Percentiles rank a stretch among this genome's conserved stretches.
Evolutionary conservation across 2,113 vertebrate species (phyloP).

Genomic region (Atlantisia rogersi): DNA sequence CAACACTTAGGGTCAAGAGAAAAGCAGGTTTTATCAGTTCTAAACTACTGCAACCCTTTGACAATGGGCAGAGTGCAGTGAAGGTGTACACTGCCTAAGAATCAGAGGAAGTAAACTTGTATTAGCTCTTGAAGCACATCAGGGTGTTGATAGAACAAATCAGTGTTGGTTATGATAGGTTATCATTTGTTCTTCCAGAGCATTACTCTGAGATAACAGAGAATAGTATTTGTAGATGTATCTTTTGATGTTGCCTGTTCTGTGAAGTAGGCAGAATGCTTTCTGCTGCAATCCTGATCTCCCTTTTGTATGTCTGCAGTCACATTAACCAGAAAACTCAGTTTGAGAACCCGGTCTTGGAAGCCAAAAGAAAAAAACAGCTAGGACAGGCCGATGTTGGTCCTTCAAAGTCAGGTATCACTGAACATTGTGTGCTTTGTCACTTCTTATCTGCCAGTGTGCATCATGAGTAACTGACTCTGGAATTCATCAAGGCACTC

Average conservation of each 20-base stretch:
- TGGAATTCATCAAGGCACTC: background rate
- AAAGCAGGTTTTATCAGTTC: background rate
- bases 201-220: background rate
- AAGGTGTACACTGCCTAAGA: background rate
- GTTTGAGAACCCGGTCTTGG: slow-evolving; percentile 97
- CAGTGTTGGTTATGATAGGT: background rate
- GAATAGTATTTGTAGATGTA: background rate
- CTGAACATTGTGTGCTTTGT: background rate
- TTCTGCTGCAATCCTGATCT: slow-evolving; percentile 25
- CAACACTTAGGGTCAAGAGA: background rate
- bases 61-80: background rate
- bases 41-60: background rate
- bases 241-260: background rate
- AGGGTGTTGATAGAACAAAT: background rate
- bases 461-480: accelerated
- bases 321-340: slow-evolving; percentile 99
- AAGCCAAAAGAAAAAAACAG: slow-evolving; percentile 91
- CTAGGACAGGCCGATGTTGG: slow-evolving; percentile 73
- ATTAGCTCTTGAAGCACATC: background rate
- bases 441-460: background rate
- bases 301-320: slow-evolving; percentile 73
- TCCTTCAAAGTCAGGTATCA: slow-evolving; percentile 75
- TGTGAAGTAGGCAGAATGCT: background rate
- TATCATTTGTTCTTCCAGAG: background rate
- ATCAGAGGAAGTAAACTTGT: background rate